Conservation (phyloP, 2,888 invertebrate genomes). For the Zootermopsis nevadensis region DNA sequence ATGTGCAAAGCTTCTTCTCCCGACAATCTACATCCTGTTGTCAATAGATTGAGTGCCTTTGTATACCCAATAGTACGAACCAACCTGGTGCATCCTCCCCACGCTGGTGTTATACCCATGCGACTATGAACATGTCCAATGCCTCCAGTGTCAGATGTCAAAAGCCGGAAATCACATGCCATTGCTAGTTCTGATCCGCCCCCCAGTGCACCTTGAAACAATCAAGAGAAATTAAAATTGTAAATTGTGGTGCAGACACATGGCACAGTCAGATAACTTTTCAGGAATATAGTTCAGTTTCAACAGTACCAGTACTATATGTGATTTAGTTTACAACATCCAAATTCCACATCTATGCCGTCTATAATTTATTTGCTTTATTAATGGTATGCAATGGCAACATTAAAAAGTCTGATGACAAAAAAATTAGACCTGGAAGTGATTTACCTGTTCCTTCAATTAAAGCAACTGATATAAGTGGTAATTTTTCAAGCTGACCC, state of each 20-base stretch:
- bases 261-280: too few species aligned
- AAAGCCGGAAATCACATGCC: constrained; percentile 65
- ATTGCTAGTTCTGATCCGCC: constrained; percentile 67
- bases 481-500: constrained; percentile 61
- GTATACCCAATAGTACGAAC: constrained; percentile 60
- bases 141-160: constrained; percentile 57
- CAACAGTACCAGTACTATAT: too few species aligned
- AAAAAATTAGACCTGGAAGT: too few species aligned
- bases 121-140: constrained; percentile 65
- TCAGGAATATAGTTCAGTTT: too few species aligned
- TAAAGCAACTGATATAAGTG: constrained; percentile 65
- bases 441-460: constrained; percentile 61
- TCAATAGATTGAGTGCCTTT: constrained; percentile 62
- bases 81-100: constrained; percentile 65
- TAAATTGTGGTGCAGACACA: too few species aligned
- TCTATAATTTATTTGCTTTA: too few species aligned
- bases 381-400: too few species aligned
- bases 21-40: constrained; percentile 58
- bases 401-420: too few species aligned
- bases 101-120: constrained; percentile 66
- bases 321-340: too few species aligned
- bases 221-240: constrained; percentile 41
- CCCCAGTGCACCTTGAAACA: constrained; percentile 62
- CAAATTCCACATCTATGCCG: too few species aligned
- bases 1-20: constrained; percentile 60